Evolutionary conservation across 37 sponge, comb jelly and placozoan genomes (phyloP).

Genomic region (Haliclona indistincta): DNA sequence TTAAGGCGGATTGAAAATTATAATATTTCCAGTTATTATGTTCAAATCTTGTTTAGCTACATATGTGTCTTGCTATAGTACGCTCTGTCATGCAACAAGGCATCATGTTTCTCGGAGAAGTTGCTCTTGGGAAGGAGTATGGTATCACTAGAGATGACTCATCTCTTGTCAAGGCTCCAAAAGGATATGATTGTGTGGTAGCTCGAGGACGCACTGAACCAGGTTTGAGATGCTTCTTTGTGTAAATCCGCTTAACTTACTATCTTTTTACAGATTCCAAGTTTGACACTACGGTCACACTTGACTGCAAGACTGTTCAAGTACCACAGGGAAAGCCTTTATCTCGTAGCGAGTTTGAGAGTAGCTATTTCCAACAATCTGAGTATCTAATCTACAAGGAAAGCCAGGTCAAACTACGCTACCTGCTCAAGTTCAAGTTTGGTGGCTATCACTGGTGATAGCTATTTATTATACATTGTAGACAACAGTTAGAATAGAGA

Average conservation of each 20-base stretch:
- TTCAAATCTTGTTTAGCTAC: background rate
- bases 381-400: conserved; percentile 93
- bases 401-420: conserved; percentile 83
- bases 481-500: too few relatives aligned
- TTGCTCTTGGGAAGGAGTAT: conserved; percentile 84
- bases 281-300: conserved; percentile 37
- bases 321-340: conserved; percentile 88
- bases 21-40: background rate
- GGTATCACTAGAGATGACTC: conserved; percentile 72
- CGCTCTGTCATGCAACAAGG: conserved; percentile 54
- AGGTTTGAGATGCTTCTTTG: conserved; percentile 36
- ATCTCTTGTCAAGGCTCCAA: conserved; percentile 59
- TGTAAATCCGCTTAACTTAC: background rate
- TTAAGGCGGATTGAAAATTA: background rate
- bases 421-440: conserved; percentile 77
- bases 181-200: conserved; percentile 75
- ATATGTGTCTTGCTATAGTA: conserved; percentile 24
- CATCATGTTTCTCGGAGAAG: conserved; percentile 93
- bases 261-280: conserved; percentile 55
- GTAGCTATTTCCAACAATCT: conserved; percentile 80
- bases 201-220: conserved; percentile 91
- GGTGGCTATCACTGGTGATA: background rate
- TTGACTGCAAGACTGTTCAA: conserved; percentile 63
- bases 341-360: conserved; percentile 11
- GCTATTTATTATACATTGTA: too few relatives aligned